Base-by-base conservation (phyloP, 2,888 invertebrate species). In the Megalurothrips usitatus region DNA sequence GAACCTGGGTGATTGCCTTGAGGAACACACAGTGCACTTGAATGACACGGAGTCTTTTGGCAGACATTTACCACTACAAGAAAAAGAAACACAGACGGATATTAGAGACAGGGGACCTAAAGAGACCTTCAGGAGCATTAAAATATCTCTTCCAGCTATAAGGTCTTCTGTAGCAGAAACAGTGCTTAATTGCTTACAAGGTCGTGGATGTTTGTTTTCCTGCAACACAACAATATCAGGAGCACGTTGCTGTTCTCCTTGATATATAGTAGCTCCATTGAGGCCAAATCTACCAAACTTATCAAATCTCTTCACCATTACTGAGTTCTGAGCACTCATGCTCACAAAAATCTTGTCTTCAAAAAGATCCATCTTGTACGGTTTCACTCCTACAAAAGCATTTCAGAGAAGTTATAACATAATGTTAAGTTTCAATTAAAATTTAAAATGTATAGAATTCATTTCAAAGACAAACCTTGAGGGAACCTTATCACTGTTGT, bases 301-400 rank as follows among this genome's bases (percentile, higher is more conserved):
- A 84, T 88, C 88, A 85, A 90, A 90, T 84, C 90, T 90, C 84
- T 88, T 86, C 83, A 90, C 85, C 81, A 86, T 87, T 75, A 88
- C 90, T 86, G 81, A 86, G 86, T 83, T 88, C 87, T 17, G 86
- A 87, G 78, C 86, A 87, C 84, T 91, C 4, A 92, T 90, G 68
- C 92, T 91, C 43, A 94, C 89, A 85, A 91, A 94, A 17, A 94
- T 85, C 82, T 87, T 89, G 85, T 94, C 92, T 86, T 94, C 94
- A 86, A 94, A 94, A 0, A 94, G 90, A 84, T 93, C 94, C 52
- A 94, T 87, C 86, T 91, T 92, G 86, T 90, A 91, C 0, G 94
- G 94, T 85, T 91, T 91, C 83, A 91, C 91, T 83, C 88, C 89
- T 86, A 85, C 84, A 87, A 86, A 79, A 83, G 83, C 82, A 83